phyloP scores from a whole-genome alignment of 2,888 invertebrate species.

The Artemia sinica region DNA sequence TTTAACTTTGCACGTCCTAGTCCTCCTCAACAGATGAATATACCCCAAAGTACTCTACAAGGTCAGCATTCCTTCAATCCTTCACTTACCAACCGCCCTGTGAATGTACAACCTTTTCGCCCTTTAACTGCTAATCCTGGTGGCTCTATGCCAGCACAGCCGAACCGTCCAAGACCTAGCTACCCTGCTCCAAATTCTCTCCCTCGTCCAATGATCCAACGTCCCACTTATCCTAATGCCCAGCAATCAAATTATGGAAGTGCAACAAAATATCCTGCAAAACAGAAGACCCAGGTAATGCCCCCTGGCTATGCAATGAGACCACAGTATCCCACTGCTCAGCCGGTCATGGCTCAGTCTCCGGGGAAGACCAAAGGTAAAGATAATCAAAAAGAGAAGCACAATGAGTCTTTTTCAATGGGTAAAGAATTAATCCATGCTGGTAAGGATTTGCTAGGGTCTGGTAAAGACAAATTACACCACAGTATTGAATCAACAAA shows the following conservation, averaged over 20 bases:
- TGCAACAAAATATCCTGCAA: neutral
- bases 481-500: neutral
- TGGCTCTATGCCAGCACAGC: neutral
- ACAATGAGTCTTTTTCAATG: neutral
- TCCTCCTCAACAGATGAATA: neutral
- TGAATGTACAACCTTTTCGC: neutral
- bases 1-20: neutral
- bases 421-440: neutral
- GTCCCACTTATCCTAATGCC: neutral
- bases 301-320: neutral
- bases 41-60: too few species aligned
- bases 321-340: neutral
- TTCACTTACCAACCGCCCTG: neutral
- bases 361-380: neutral
- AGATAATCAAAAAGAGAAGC: neutral
- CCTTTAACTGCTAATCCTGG: neutral
- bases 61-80: neutral
- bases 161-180: neutral
- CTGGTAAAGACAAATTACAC: slow-evolving; percentile 9
- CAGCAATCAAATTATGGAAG: neutral
- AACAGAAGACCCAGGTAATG: neutral
- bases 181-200: too few species aligned
- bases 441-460: neutral
- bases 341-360: neutral
- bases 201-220: neutral